Conservation (phyloP, 1,140 invertebrate species). For the Heliothis subflexa region DNA sequence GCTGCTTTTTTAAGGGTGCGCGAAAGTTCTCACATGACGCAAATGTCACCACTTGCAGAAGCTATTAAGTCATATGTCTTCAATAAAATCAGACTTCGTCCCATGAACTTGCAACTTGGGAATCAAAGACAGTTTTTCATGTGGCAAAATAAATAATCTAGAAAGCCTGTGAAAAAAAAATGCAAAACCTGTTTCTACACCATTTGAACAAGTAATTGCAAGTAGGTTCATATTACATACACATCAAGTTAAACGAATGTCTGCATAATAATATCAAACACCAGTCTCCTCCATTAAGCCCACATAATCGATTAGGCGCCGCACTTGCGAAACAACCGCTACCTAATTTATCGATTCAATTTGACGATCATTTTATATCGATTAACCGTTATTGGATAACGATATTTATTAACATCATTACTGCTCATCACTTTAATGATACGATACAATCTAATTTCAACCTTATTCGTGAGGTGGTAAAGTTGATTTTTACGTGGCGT, state of each 20-base stretch:
- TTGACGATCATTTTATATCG: conserved; percentile 45
- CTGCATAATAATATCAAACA: conserved; percentile 11
- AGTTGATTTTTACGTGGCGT: not conserved
- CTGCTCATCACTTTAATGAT: conserved; percentile 12
- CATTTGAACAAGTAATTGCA: too few species aligned
- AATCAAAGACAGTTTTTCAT: too few species aligned
- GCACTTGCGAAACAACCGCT: conserved; percentile 39
- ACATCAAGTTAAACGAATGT: not conserved
- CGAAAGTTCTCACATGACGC: too few species aligned
- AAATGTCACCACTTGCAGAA: too few species aligned
- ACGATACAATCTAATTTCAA: not conserved
- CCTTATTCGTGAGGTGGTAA: not conserved
- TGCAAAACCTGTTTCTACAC: too few species aligned
- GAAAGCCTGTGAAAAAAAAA: not conserved
- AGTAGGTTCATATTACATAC: not conserved
- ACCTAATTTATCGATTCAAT: conserved; percentile 45
- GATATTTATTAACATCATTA: conserved; percentile 42
- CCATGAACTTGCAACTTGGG: too few species aligned
- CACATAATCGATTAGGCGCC: conserved; percentile 39
- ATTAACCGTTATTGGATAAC: conserved; percentile 45
- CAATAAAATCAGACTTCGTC: too few species aligned
- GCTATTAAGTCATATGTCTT: too few species aligned
- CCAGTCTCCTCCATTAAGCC: conserved; percentile 11
- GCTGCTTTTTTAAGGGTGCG: too few species aligned
- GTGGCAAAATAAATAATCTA: too few species aligned